These are phyloP conservation scores for Latrodectus hesperus DNA, from an alignment of 2,888 invertebrate genomes.

Conservation along the genomic window DNA sequence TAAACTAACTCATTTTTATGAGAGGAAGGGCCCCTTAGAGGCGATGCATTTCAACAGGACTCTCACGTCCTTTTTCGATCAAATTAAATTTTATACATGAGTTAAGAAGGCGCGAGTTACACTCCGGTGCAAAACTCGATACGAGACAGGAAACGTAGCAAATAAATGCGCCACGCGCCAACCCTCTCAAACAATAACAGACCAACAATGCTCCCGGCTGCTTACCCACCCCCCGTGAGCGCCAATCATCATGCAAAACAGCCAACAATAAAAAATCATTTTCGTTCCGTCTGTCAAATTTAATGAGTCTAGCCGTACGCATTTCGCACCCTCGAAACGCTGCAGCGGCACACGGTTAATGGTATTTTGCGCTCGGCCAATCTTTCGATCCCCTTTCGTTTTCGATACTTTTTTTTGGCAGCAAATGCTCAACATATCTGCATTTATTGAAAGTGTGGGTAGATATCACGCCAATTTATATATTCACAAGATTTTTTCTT, in stretches of 20 bases:
- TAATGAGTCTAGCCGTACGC: slow-evolving; percentile 36
- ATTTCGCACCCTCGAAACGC: neutral
- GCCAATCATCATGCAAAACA: slow-evolving; percentile 25
- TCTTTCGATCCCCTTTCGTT: neutral
- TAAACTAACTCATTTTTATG: neutral
- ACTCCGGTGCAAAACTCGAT: slow-evolving; percentile 18
- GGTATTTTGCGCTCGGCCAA: slow-evolving; percentile 25
- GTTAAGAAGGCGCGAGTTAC: slow-evolving; percentile 19
- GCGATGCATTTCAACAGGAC: neutral
- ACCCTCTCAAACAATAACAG: slow-evolving; percentile 6
- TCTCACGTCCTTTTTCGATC: slow-evolving; percentile 30
- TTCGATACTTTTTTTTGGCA: neutral
- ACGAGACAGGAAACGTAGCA: slow-evolving; percentile 22
- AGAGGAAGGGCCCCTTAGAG: neutral
- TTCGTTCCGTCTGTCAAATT: slow-evolving; percentile 38
- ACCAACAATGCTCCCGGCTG: slow-evolving; percentile 10
- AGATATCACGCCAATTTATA: too few species aligned
- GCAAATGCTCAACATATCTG: neutral
- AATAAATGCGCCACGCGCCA: slow-evolving; percentile 12
- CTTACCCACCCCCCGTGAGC: neutral
- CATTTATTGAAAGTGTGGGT: slow-evolving; percentile 1
- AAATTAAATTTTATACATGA: slow-evolving; percentile 64
- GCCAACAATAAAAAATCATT: slow-evolving; percentile 19
- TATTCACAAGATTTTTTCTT: too few species aligned
- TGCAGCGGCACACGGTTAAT: slow-evolving; percentile 9